Evolutionary conservation across 2,113 vertebrate species (phyloP).

Genomic region (Aldabrachelys gigantea): DNA sequence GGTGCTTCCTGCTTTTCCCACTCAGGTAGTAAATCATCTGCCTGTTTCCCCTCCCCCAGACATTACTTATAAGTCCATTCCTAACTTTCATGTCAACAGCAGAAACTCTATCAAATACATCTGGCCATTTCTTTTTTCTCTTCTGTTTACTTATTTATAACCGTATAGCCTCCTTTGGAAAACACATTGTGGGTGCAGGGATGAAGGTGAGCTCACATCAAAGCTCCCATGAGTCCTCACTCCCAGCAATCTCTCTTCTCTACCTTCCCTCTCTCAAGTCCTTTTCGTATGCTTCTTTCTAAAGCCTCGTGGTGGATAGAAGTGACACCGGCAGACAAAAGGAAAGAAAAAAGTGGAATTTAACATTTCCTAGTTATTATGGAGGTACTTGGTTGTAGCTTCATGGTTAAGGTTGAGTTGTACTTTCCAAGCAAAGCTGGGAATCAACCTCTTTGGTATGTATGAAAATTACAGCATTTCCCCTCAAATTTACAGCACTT

Average conservation of each 20-base stretch:
- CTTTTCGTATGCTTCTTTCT: slow-evolving; percentile 24
- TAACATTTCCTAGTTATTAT: background rate
- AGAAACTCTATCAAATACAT: slow-evolving; percentile 38
- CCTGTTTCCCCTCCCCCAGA: slow-evolving; percentile 1
- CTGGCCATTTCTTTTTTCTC: slow-evolving; percentile 26
- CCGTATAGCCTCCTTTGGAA: slow-evolving; percentile 59
- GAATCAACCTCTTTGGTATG: background rate
- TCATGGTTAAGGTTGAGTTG: background rate
- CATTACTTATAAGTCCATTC: slow-evolving; percentile 53
- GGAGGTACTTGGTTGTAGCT: background rate
- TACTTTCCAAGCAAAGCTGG: slow-evolving; percentile 10
- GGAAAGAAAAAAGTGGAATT: background rate
- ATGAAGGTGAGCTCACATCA: slow-evolving; percentile 65
- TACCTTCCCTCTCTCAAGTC: background rate
- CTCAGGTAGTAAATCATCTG: background rate
- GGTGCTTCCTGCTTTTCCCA: background rate
- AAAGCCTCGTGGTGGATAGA: slow-evolving; percentile 13
- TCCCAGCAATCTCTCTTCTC: slow-evolving; percentile 6
- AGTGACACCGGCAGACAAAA: background rate
- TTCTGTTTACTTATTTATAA: slow-evolving; percentile 69
- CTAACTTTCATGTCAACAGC: slow-evolving; percentile 40
- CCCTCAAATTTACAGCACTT: slow-evolving; percentile 7
- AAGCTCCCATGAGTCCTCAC: slow-evolving; percentile 42
- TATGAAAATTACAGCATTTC: background rate
- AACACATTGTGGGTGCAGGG: background rate